Base-by-base conservation (phyloP, 2,797 vertebrate genomes). In the Karalla daura region DNA sequence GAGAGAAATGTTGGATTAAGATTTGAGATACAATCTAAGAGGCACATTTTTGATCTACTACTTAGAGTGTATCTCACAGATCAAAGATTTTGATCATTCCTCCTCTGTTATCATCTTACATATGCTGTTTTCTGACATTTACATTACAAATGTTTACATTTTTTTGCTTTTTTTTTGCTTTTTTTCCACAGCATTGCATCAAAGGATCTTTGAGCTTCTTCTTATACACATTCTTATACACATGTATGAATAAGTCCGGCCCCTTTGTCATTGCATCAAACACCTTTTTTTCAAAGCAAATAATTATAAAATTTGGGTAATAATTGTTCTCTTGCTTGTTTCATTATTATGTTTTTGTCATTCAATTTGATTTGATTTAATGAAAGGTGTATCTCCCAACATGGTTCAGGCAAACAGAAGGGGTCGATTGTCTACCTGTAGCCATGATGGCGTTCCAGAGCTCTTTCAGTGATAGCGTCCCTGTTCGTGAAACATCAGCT, bases 371-470 rank as follows among this genome's bases (percentile, higher is more conserved):
- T 41, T 30, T n/a, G 28, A 44, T n/a, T n/a, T n/a, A 21, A 8
- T 7, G 28, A 20, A 5, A 3, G 32, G 17, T 2, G 8, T 17
- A 28, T 27, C 30, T 49, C n/a, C 6, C 4, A 30, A 23, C 24
- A 21, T 17, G 41, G 35, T 70, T 44, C 14, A 41, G 1, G 44
- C 9, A 14, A 30, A 32, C 12, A 25, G 1, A 40, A 27, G 1
- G 13, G 11, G 11, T 15, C 14, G 8, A 28, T 33, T 0, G 3
- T 35, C 18, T 86, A 91, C 90, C 88, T 86, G 77, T n/a, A 44
- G 78, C 67, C 46, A 45, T 60, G 45, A 88, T 18, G 2, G 88
- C 89, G 24, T 82, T 83, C 51, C 73, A 76, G 28, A 92, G 85
- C 73, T 90, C 79, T 7, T 6, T 61, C 61, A 88, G 58, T 8